Evolutionary conservation across 1,140 invertebrate genomes (phyloP).

Genomic region (Parapsyche elsis): DNA sequence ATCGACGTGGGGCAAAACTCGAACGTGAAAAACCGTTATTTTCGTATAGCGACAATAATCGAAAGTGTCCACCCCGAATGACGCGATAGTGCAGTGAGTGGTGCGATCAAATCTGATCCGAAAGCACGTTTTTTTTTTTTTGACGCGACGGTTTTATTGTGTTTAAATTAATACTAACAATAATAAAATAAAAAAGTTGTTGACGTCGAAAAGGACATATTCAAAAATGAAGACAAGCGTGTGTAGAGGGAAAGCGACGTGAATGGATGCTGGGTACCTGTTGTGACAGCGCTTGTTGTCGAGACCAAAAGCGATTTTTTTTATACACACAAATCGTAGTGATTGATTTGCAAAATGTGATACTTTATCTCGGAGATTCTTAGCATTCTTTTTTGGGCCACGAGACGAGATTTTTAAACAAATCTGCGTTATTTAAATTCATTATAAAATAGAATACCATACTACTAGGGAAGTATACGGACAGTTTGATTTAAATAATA

Average conservation of each 20-base stretch:
- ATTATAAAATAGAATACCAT: too few relatives aligned
- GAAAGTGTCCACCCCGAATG: too few relatives aligned
- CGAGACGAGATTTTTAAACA: neutral
- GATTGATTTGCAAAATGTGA: neutral
- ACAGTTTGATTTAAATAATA: too few relatives aligned
- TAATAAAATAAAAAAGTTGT: neutral
- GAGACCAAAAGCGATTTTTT: conserved; percentile 1
- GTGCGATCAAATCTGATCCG: neutral
- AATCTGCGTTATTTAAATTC: neutral
- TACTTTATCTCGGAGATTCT: too few relatives aligned
- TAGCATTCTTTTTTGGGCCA: too few relatives aligned
- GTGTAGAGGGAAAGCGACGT: conserved; percentile 31
- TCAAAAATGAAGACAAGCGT: conserved; percentile 28
- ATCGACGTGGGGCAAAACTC: neutral
- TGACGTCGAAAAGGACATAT: conserved; percentile 14
- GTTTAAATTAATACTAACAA: neutral
- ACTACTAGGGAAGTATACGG: too few relatives aligned
- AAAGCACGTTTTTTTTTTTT: neutral
- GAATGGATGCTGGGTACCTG: conserved; percentile 28
- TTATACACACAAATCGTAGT: neutral
- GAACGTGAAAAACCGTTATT: neutral
- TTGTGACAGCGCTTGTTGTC: conserved; percentile 16
- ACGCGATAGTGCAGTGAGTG: too few relatives aligned
- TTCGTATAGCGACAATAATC: too few relatives aligned
- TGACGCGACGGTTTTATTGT: too few relatives aligned